Conservation (phyloP, 2,797 vertebrate genomes). For the Spondyliosoma cantharus region DNA sequence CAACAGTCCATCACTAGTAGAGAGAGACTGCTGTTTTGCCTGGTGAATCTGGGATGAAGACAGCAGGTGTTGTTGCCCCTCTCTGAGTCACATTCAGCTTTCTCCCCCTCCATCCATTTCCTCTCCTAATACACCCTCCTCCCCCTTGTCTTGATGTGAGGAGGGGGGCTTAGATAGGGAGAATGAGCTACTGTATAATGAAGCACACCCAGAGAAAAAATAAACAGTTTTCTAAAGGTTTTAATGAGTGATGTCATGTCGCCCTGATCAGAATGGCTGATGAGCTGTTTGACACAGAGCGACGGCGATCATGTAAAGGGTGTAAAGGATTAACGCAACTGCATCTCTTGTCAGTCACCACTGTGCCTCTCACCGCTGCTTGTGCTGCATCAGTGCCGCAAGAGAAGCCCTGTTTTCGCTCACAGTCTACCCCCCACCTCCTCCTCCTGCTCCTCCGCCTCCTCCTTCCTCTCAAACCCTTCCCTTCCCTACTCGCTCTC, state of each 20-base stretch:
- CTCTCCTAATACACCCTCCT: constrained; percentile 58
- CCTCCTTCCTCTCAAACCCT: constrained; percentile 54
- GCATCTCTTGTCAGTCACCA: constrained; percentile 68
- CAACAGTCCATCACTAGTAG: constrained; percentile 59
- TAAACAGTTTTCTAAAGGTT: constrained; percentile 51
- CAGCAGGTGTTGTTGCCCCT: constrained; percentile 80
- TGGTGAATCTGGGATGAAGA: constrained; percentile 70
- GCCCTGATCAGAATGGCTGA: constrained; percentile 46
- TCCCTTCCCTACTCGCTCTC: constrained; percentile 50
- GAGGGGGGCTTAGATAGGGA: constrained; percentile 11
- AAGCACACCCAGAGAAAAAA: constrained; percentile 50
- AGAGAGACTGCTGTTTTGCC: constrained; percentile 63
- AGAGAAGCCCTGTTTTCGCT: constrained; percentile 77
- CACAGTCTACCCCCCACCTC: constrained; percentile 45
- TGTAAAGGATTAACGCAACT: constrained; percentile 66
- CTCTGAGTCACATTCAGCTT: constrained; percentile 72
- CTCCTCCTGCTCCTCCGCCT: constrained; percentile 7
- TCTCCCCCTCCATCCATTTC: constrained; percentile 49
- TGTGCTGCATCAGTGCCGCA: constrained; percentile 80
- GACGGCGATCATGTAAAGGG: constrained; percentile 31
- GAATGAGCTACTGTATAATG: constrained; percentile 70
- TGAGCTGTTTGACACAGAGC: constrained; percentile 40
- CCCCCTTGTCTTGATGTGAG: constrained; percentile 12
- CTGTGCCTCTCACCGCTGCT: constrained; percentile 70
- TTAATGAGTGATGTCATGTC: constrained; percentile 54